phyloP scores from a whole-genome alignment of 2,888 invertebrate genomes.

The Thysanoteuthis rhombus region DNA sequence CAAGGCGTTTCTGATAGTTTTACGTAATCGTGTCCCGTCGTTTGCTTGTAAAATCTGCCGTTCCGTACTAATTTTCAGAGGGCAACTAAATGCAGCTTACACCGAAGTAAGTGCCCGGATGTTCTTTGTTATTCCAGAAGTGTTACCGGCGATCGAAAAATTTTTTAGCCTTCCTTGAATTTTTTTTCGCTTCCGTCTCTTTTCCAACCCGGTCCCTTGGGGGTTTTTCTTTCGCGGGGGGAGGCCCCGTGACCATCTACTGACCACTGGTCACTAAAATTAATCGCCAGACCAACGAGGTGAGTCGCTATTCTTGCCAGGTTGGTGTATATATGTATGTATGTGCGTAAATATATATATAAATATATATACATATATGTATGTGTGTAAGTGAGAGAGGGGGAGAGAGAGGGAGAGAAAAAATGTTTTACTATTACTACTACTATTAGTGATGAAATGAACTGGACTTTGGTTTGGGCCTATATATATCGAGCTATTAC shows the following conservation, averaged over 20 bases:
- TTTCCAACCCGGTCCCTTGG: not conserved
- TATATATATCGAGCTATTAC: not conserved
- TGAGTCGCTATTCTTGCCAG: not conserved
- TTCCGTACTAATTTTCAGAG: not conserved
- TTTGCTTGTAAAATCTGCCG: not conserved
- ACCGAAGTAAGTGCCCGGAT: not conserved
- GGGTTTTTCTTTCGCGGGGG: not conserved
- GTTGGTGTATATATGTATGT: not conserved
- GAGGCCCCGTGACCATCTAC: not conserved
- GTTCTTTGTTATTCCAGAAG: slow-evolving; percentile 12
- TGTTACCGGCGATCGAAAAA: not conserved
- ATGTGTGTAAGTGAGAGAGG: not conserved
- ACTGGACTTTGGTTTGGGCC: not conserved
- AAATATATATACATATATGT: not conserved
- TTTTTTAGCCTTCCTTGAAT: not conserved
- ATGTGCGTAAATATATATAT: not conserved
- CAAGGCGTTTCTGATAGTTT: no score
- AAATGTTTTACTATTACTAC: not conserved
- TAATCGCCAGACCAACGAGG: not conserved
- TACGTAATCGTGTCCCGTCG: no score
- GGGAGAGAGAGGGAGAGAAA: not conserved
- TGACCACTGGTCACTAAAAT: not conserved
- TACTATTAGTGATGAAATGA: not conserved
- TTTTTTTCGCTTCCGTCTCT: not conserved
- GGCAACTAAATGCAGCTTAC: slow-evolving; percentile 12